These are phyloP conservation scores for Melanostoma mellinum DNA, from an alignment of 2,888 invertebrate genomes.

Conservation along the genomic window DNA sequence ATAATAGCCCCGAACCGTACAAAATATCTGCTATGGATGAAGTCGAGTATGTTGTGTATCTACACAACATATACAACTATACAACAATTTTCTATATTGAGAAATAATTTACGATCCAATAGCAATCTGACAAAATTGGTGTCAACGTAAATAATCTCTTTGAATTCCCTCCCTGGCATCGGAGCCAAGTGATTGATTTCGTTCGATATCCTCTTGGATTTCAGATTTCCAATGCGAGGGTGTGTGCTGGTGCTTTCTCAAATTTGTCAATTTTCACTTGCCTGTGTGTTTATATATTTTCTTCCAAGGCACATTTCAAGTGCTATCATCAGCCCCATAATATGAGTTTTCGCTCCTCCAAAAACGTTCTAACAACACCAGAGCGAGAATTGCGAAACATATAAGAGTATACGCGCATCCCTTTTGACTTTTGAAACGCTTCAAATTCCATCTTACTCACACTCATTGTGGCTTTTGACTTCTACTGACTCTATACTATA, in stretches of 20 bases:
- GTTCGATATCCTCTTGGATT: conserved; percentile 55
- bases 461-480: conserved; percentile 58
- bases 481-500: conserved; percentile 35
- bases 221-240: conserved; percentile 25
- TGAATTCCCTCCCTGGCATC: conserved; percentile 36
- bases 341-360: conserved; percentile 6
- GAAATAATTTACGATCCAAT: conserved; percentile 63
- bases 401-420: conserved; percentile 1
- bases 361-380: conserved; percentile 14
- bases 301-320: conserved; percentile 18
- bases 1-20: no score
- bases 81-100: conserved; percentile 12
- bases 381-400: conserved; percentile 17
- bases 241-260: not conserved
- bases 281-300: conserved; percentile 11
- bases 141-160: conserved; percentile 60
- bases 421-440: conserved; percentile 28
- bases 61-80: not conserved
- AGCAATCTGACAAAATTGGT: conserved; percentile 41
- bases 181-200: conserved; percentile 59
- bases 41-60: no score
- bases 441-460: conserved; percentile 39
- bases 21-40: no score
- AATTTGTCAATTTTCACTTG: conserved; percentile 39
- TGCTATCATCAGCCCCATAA: conserved; percentile 1